phyloP scores from a whole-genome alignment of 2,113 vertebrate species.

The Phocoena phocoena region DNA sequence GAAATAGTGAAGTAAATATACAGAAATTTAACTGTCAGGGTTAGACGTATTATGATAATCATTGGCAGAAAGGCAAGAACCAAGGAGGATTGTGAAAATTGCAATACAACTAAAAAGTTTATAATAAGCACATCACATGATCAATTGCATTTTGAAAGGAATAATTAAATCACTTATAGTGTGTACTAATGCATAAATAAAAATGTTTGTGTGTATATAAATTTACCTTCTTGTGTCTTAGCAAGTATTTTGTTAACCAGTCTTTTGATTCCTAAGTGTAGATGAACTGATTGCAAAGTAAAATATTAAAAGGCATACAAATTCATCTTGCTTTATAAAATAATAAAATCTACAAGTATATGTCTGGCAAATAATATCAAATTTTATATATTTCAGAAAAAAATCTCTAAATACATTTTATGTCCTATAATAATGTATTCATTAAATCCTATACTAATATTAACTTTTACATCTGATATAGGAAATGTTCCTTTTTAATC shows the following conservation, averaged over 20 bases:
- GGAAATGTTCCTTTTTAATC: not conserved
- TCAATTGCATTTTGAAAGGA: not conserved
- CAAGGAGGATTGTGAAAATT: not conserved
- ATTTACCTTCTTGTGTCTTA: not conserved
- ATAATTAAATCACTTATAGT: not conserved
- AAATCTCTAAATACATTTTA: not conserved
- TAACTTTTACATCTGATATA: not conserved
- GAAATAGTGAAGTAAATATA: not conserved
- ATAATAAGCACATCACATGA: not conserved
- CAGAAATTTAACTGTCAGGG: not conserved
- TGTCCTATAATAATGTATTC: not conserved
- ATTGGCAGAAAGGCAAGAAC: not conserved
- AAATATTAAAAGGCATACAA: not conserved
- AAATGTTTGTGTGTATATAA: not conserved
- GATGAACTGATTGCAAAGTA: not conserved
- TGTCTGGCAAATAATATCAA: not conserved
- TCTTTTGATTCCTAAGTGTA: not conserved
- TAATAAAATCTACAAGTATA: not conserved
- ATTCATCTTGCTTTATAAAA: not conserved
- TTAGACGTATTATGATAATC: not conserved
- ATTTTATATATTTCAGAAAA: not conserved
- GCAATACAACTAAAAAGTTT: not conserved
- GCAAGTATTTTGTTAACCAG: not conserved
- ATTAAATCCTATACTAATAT: not conserved
- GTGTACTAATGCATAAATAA: not conserved